Evolutionary conservation across 1,140 invertebrate genomes (phyloP).

Genomic region (Pseudomyrmex dendroicus): DNA sequence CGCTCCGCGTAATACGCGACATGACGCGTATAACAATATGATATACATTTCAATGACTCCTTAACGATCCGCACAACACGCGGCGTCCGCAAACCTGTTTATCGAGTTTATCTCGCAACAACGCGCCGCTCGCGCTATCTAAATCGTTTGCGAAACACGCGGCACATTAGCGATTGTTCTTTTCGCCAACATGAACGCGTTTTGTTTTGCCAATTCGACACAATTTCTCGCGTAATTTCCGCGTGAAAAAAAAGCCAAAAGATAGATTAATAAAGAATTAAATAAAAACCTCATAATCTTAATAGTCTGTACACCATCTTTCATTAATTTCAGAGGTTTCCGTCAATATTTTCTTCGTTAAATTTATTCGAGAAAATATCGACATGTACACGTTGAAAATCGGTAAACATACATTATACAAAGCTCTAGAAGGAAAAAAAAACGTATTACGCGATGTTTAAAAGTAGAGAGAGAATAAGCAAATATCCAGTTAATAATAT

Average conservation of each 20-base stretch:
- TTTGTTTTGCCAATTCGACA: not conserved
- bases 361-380: slow-evolving; percentile 7
- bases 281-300: not conserved
- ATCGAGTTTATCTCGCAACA: slow-evolving; percentile 68
- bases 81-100: slow-evolving; percentile 69
- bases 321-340: not conserved
- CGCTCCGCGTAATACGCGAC: slow-evolving; percentile 6
- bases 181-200: not conserved
- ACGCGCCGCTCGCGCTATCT: slow-evolving; percentile 33
- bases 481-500: slow-evolving; percentile 33
- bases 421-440: not conserved
- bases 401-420: not conserved
- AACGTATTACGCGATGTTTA: slow-evolving; percentile 10
- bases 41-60: slow-evolving; percentile 73
- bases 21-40: slow-evolving; percentile 65
- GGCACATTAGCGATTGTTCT: slow-evolving; percentile 21
- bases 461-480: not conserved
- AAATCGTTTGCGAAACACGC: not conserved
- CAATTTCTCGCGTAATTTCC: not conserved
- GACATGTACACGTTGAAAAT: not conserved
- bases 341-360: slow-evolving; percentile 7
- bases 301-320: too few species aligned
- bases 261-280: not conserved
- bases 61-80: slow-evolving; percentile 67
- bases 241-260: not conserved